A percentile compares a stretch with the other conserved stretches of the same genome.
phyloP scores from a whole-genome alignment of 2,797 vertebrate genomes.

The Lutjanus argentimaculatus region DNA sequence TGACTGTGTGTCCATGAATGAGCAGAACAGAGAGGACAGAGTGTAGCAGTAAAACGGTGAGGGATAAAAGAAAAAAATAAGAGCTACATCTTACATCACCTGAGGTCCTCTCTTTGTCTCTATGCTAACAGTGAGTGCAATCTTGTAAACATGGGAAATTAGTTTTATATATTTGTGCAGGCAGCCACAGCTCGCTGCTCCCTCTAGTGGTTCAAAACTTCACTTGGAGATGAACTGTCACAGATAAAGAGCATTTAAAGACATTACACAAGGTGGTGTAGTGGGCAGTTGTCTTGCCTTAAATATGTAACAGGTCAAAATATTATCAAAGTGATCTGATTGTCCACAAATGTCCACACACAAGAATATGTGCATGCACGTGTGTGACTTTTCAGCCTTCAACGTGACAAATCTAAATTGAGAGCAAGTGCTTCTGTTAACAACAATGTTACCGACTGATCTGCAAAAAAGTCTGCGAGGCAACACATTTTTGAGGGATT shows the following conservation, averaged over 20 bases:
- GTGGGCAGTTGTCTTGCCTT: background rate
- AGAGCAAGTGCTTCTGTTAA: background rate
- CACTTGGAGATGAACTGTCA: background rate
- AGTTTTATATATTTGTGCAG: constrained; percentile 26
- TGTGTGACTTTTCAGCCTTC: background rate
- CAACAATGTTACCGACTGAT: background rate
- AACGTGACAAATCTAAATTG: constrained; percentile 10
- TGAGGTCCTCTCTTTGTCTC: background rate
- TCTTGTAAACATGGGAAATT: constrained; percentile 2
- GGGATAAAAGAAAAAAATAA: background rate
- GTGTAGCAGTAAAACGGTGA: background rate
- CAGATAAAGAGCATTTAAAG: background rate
- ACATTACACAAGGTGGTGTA: background rate
- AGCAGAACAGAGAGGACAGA: constrained; percentile 1
- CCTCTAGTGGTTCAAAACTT: constrained; percentile 61
- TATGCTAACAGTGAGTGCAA: background rate
- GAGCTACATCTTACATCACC: background rate
- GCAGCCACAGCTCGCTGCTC: constrained; percentile 22
- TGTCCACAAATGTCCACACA: background rate
- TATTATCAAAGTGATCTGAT: background rate
- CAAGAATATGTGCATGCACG: background rate
- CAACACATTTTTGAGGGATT: constrained; percentile 10
- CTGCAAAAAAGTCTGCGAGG: background rate
- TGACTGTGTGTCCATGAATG: background rate
- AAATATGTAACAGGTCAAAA: background rate